phyloP scores from a whole-genome alignment of 2,888 invertebrate genomes.

The Gryllus longicercus region DNA sequence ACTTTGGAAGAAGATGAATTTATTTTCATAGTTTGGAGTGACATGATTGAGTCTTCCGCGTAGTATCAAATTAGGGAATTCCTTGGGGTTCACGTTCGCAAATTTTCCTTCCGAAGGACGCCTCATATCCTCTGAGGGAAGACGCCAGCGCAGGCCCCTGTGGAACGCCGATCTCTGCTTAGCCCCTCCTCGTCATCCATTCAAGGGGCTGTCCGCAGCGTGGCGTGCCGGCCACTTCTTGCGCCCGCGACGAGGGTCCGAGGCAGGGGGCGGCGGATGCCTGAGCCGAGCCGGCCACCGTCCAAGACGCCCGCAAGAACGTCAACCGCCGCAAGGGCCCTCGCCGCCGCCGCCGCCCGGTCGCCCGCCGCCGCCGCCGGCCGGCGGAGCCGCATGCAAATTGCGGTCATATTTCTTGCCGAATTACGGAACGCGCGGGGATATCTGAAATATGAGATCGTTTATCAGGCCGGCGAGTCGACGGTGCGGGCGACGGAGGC shows the following conservation, averaged over 20 bases:
- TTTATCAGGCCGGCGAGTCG: constrained; percentile 9
- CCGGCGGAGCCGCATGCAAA: not conserved
- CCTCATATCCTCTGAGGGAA: too few relatives aligned
- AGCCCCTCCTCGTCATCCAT: not conserved
- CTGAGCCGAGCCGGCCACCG: not conserved
- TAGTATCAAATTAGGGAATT: too few relatives aligned
- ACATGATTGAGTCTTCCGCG: too few relatives aligned
- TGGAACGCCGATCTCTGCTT: too few relatives aligned
- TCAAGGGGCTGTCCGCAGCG: not conserved
- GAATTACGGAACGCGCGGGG: not conserved
- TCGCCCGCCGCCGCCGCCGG: not conserved
- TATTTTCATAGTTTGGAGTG: too few relatives aligned
- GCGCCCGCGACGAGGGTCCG: not conserved
- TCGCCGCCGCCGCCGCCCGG: not conserved
- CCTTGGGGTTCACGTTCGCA: too few relatives aligned
- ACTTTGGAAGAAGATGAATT: too few relatives aligned
- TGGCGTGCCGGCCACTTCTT: not conserved
- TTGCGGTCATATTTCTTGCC: constrained; percentile 8
- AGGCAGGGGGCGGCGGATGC: not conserved
- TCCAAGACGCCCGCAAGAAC: not conserved
- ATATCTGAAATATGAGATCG: constrained; percentile 17
- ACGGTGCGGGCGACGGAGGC: not conserved
- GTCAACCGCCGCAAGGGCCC: not conserved
- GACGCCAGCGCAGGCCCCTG: too few relatives aligned
- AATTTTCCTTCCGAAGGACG: too few relatives aligned